Base-by-base conservation (phyloP, 1,140 invertebrate species). In the Aphelinus atriplicis region DNA sequence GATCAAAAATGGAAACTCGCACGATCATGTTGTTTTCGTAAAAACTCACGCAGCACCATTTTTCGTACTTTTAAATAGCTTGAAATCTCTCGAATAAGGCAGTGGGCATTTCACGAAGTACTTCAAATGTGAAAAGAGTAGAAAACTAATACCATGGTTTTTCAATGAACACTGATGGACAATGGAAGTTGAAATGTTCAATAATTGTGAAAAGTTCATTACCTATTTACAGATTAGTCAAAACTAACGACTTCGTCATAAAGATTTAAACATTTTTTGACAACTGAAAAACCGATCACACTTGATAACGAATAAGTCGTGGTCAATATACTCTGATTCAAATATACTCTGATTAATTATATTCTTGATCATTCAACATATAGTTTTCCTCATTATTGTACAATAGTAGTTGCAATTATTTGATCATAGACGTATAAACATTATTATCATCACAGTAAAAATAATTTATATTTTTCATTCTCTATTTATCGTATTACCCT, bases 401-500 rank as follows among this genome's bases (percentile, higher is more conserved):
- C 83, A 78, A 83, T 85, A 83, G 80, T 81, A 84, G 78, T 85
- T 79, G 80, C 82, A 85, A 67, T 81, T 82, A 83, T 81, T 85
- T 86, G 81, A 85, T 85, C 81, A 85, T 85, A 82, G 81, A 87
- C 82, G 83, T 87, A 88, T 86, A 87, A 88, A 88, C 86, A 87
- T 88, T 87, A 88, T 88, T 87, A 88, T 88, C 87, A 88, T 88
- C 87, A 88, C 87, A 88, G 87, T 88, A 88, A 88, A 88, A 88
- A 88, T 87, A 87, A 87, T 85, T 83, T 82, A 83, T 86, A 80
- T 85, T 78, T 82, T 78, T 83, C 78, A 77, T 83, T 80, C 80
- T 80, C 78, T 77, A 62, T 68, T 26, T 82, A 60, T 58, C 43
- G 64, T 69, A 57, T 74, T 62, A 69, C 63, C 48, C 58, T 75